Conservation (phyloP, 2,113 vertebrate genomes). For the Phainopepla nitens region DNA sequence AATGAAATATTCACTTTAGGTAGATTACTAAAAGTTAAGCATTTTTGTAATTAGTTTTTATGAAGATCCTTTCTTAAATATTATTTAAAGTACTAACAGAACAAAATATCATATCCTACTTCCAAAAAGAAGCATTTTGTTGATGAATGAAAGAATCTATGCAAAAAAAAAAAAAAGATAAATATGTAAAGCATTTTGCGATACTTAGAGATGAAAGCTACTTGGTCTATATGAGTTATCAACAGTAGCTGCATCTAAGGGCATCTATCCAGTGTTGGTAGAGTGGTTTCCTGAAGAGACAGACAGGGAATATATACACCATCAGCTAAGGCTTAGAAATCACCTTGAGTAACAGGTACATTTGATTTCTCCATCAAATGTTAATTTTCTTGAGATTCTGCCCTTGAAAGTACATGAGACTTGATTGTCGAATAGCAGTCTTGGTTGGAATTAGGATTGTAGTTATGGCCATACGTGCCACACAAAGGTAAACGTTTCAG, state of each 20-base stretch:
- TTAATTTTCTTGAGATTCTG: neutral
- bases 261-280: neutral
- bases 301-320: neutral
- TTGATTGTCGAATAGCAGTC: neutral
- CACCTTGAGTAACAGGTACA: neutral
- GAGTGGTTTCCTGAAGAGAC: neutral
- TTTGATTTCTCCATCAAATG: neutral
- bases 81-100: neutral
- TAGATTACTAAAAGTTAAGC: neutral
- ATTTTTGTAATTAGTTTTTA: neutral
- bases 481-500: neutral
- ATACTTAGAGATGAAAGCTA: neutral
- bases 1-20: neutral
- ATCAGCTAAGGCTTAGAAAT: neutral
- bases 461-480: neutral
- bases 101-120: neutral
- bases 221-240: neutral
- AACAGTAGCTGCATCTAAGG: neutral
- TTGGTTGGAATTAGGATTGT: neutral
- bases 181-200: neutral
- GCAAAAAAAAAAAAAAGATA: neutral
- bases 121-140: neutral
- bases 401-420: neutral
- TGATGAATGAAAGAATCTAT: neutral
- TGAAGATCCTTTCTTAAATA: neutral